Percentiles rank a stretch among this genome's conserved stretches.
Evolutionary conservation across 2,888 invertebrate genomes (phyloP).

Genomic region (Stenchaetothrips biformis): DNA sequence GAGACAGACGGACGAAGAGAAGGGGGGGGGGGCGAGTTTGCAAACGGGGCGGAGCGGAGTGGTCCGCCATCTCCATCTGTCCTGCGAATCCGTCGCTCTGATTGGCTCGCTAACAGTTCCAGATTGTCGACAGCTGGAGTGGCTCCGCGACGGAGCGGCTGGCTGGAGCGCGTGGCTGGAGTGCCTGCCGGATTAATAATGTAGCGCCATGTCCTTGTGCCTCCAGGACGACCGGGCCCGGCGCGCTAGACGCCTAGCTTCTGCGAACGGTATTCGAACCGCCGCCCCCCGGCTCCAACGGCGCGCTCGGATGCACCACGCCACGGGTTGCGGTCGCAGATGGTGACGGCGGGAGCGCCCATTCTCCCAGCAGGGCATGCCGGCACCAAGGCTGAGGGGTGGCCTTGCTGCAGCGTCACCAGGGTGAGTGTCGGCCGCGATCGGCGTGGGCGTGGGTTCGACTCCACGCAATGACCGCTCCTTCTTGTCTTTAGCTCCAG

Average conservation of each 20-base stretch:
- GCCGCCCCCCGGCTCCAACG: not conserved
- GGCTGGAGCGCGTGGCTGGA: not conserved
- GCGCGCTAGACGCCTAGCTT: not conserved
- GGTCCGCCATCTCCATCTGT: not conserved
- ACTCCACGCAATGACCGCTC: not conserved
- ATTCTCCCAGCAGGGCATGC: not conserved
- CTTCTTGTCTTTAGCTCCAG: slow-evolving; percentile 25
- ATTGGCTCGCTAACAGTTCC: not conserved
- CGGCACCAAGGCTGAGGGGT: not conserved
- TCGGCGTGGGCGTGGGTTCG: not conserved
- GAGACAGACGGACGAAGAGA: not conserved
- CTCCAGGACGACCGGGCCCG: not conserved
- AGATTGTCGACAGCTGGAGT: not conserved
- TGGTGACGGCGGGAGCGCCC: not conserved
- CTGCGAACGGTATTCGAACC: not conserved
- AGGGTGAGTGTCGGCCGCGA: not conserved
- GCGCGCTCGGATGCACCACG: not conserved
- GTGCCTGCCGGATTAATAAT: not conserved
- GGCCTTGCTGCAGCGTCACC: not conserved
- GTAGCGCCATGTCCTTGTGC: not conserved
- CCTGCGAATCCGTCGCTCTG: too few relatives aligned
- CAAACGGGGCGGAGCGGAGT: not conserved
- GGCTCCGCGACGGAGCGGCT: not conserved
- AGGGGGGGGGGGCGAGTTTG: not conserved
- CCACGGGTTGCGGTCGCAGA: not conserved